These are phyloP conservation scores for Pteria penguin DNA, from an alignment of 2,888 invertebrate genomes.

Conservation along the genomic window DNA sequence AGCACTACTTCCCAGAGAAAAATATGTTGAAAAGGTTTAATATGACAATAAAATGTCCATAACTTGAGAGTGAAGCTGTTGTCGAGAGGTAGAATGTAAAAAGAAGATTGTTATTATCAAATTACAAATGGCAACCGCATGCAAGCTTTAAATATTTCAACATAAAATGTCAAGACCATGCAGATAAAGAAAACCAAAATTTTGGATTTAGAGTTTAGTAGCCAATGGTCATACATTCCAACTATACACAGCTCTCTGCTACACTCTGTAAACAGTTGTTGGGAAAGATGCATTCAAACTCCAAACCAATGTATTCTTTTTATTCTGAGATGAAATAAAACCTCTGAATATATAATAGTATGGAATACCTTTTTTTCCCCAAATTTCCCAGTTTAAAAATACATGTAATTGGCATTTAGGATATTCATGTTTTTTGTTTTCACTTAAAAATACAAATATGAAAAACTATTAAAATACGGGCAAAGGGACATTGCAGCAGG, in stretches of 20 bases:
- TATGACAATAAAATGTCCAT: neutral
- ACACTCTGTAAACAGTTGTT: conserved; percentile 13
- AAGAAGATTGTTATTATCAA: conserved; percentile 21
- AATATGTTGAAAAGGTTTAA: neutral
- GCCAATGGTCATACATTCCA: conserved; percentile 22
- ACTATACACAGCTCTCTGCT: conserved; percentile 10
- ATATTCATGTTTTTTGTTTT: too few species aligned
- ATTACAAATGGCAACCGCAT: conserved; percentile 29
- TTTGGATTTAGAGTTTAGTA: conserved; percentile 22
- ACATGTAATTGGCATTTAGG: too few species aligned
- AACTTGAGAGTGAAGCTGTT: neutral
- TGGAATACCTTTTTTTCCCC: too few species aligned
- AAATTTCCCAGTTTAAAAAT: too few species aligned
- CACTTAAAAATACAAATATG: too few species aligned
- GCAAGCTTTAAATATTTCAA: conserved; percentile 33
- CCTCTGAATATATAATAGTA: too few species aligned
- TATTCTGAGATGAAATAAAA: neutral
- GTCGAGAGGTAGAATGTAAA: neutral
- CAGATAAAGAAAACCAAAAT: conserved; percentile 29
- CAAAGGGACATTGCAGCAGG: too few species aligned
- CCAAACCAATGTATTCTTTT: conserved; percentile 25
- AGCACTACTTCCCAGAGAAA: neutral
- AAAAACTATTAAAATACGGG: too few species aligned
- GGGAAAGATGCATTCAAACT: conserved; percentile 21
- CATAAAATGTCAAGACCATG: conserved; percentile 27